Base-by-base conservation (phyloP, 1,140 invertebrate species). In the Limonius californicus region DNA sequence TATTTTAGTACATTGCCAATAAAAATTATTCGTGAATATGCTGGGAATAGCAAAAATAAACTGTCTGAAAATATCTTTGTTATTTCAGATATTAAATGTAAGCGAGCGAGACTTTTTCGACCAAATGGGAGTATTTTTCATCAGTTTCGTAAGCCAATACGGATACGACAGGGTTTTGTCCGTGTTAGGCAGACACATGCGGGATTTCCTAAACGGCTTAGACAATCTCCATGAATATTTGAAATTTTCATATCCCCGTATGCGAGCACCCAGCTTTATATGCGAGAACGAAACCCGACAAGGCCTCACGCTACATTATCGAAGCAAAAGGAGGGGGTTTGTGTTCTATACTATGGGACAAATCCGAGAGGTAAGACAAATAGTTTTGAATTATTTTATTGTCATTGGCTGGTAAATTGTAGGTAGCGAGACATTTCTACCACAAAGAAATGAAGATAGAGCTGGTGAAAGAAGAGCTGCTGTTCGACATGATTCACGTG, bases 221-320 rank as follows among this genome's bases (percentile, higher is more conserved):
- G 95, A 98, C 78, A 98, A 98, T 81, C 82, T 98, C 21, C 96
- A 99, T 76, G 95, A 98, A 76, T 98, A 99, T 76, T 81, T 99
- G 1, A 95, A 95, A 77, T 95, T 97, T 79, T 97, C 94, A 19
- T 98, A 98, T 76, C 95, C 95, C 0, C 83, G 92, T 69, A 90
- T 96, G 85, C 79, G 87, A 63, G 94, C 96, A 0, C 96, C 96
- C 0, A 96, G 93, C 57, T 98, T 98, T 74, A 97, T 97, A 68
- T 96, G 95, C 72, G 94, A 97, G 77, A 94, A 95, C 72, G 96
- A 99, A 77, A 93, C 91, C 0, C 84, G 89, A 54, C 88, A 91
- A 73, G 95, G 96, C 1, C 80, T 98, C 43, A 94, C 92, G 0
- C 81, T 98, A 32, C 95, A 98, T 78, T 97, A 97, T 75, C 83